Percentiles rank a stretch among this genome's conserved stretches.
Conservation (phyloP, 2,113 vertebrate genomes). For the Macaca mulatta region DNA sequence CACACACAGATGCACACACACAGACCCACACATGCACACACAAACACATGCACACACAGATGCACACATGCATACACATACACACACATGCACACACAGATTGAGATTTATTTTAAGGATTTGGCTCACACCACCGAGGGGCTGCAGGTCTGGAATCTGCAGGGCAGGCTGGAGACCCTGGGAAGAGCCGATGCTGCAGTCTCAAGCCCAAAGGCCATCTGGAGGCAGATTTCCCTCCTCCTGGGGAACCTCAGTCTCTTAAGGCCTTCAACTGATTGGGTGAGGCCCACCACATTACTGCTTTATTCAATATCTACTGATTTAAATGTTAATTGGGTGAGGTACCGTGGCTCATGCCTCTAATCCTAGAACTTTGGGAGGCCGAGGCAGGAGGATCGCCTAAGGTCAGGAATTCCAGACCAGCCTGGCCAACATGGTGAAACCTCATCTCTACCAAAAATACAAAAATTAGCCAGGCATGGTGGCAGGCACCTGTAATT, state of each 20-base stretch:
- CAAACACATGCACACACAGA: too few species aligned
- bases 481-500: too few species aligned
- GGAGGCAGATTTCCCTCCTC: not conserved
- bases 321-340: too few species aligned
- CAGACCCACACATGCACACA: accelerated
- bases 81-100: not conserved
- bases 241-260: not conserved
- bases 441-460: too few species aligned
- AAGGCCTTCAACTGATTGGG: not conserved
- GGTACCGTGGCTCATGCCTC: not conserved
- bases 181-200: not conserved
- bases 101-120: not conserved
- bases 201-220: not conserved
- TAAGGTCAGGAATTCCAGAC: not conserved
- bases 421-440: too few species aligned
- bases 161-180: not conserved
- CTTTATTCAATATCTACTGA: not conserved
- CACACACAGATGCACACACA: too few species aligned
- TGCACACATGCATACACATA: accelerated
- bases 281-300: too few species aligned
- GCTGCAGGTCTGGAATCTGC: not conserved
- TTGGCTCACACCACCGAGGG: not conserved
- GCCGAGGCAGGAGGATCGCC: not conserved
- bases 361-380: not conserved
- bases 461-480: too few species aligned